These are phyloP conservation scores for Nephrotoma flavescens DNA, from an alignment of 2,888 invertebrate species.

Conservation along the genomic window DNA sequence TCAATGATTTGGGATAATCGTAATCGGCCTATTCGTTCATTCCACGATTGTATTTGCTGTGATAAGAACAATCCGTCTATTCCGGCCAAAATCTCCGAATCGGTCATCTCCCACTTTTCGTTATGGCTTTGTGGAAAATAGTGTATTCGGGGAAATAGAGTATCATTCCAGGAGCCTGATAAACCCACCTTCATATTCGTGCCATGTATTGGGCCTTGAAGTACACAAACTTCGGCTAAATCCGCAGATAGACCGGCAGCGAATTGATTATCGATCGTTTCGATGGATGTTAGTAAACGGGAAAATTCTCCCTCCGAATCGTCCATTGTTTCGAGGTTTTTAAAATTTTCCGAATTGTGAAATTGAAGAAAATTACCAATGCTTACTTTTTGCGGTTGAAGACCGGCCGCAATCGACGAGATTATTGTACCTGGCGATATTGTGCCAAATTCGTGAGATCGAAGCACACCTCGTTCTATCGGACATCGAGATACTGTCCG, in stretches of 20 bases:
- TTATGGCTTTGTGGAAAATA: constrained; percentile 36
- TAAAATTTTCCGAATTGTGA: constrained; percentile 5
- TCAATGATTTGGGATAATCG: constrained; percentile 47
- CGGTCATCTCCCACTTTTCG: constrained; percentile 44
- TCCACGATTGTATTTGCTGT: constrained; percentile 37
- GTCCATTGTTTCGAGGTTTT: constrained; percentile 17
- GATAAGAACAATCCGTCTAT: constrained; percentile 41
- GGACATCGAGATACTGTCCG: constrained; percentile 35
- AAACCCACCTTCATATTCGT: constrained; percentile 37
- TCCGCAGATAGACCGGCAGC: constrained; percentile 48
- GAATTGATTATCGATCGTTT: constrained; percentile 39
- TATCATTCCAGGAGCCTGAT: constrained; percentile 50
- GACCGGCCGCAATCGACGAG: constrained; percentile 41
- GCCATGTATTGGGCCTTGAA: constrained; percentile 42
- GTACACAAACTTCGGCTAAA: constrained; percentile 48
- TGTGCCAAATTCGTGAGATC: constrained; percentile 42
- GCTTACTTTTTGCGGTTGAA: constrained; percentile 41
- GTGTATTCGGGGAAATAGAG: constrained; percentile 38
- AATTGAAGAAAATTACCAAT: constrained; percentile 32
- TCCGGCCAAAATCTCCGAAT: constrained; percentile 51
- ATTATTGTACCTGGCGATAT: constrained; percentile 43
- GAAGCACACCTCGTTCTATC: constrained; percentile 47
- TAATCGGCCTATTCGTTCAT: constrained; percentile 34
- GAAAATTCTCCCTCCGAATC: neutral
- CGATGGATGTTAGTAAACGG: constrained; percentile 8